Base-by-base conservation (phyloP, 2,888 invertebrate species). In the Achlya flavicornis region DNA sequence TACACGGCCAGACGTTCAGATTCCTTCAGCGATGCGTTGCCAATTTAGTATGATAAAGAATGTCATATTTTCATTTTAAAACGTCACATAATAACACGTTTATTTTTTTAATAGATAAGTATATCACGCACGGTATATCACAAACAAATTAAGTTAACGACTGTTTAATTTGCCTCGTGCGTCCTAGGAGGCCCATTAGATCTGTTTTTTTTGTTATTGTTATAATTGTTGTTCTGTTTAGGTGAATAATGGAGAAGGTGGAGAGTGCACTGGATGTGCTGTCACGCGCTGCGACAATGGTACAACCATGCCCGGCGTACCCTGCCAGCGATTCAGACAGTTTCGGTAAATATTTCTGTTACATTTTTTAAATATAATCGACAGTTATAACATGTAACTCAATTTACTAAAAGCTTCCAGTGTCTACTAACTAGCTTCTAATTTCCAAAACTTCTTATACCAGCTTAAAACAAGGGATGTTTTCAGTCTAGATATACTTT, bases 201-300 rank as follows among this genome's bases (percentile, higher is more conserved):
- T 4, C 33, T 8, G 14, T 35, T 1, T 10, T 14, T 32, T 61
- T 62, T 35, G 57, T 33, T 62, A 63, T 33, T 63, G 65, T 63
- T 63, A 64, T 64, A 61, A 10, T 43, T 26, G n/a, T 68, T 66
- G 70, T 59, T 69, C 72, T 65, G 62, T 62, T 62, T 71, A 84
- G 84, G 82, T 80, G 76, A 77, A 79, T 58, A 62, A 96, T 96
- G 96, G 96, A 96, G 88, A 95, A 95, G 78, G 95, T 96, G 88
- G 98, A 98, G 94, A 96, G 97, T 66, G 97, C 98, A 69, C 91
- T 98, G 87, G 97, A 98, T 85, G 97, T 98, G 76, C 94, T 98
- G 74, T 97, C 97, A 74, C 95, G 97, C 81, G 98, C 97, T 68
- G 98, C 98, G 32, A 97, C 97, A 32, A 97, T 98, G 97, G 96